Conservation (phyloP, 23 tunicate species). For the Botrylloides violaceus region DNA sequence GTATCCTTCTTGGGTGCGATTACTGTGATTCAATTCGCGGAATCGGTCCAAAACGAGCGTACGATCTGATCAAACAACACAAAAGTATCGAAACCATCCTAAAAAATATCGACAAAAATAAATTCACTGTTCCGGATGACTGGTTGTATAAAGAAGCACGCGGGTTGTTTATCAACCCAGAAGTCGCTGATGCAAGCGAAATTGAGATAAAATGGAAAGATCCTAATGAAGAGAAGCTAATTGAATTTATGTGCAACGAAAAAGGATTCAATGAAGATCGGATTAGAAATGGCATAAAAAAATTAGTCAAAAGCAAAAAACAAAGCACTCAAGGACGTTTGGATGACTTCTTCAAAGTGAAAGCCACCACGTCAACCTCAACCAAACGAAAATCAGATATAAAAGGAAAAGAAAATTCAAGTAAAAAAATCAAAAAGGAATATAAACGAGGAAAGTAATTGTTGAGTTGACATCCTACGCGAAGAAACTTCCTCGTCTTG, state of each 20-base stretch:
- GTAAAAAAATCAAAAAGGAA: slow-evolving; percentile 37
- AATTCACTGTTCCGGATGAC: slow-evolving; percentile 72
- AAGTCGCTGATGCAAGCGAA: slow-evolving; percentile 49
- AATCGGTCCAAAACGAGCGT: slow-evolving; percentile 91
- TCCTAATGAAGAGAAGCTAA: slow-evolving; percentile 65
- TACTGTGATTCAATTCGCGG: slow-evolving; percentile 78
- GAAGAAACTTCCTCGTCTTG: too few species aligned
- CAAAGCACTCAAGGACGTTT: slow-evolving; percentile 87
- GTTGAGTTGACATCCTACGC: too few species aligned
- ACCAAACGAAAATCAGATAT: slow-evolving; percentile 60
- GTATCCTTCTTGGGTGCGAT: slow-evolving; percentile 90
- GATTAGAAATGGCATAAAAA: slow-evolving; percentile 78
- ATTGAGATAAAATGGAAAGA: slow-evolving; percentile 71
- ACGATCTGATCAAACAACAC: slow-evolving; percentile 83
- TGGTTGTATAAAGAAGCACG: slow-evolving; percentile 87
- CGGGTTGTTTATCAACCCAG: slow-evolving; percentile 56
- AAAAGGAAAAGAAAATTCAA: slow-evolving; percentile 36
- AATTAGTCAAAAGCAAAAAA: slow-evolving; percentile 49
- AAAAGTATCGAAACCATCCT: slow-evolving; percentile 76
- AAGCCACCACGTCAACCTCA: slow-evolving; percentile 34
- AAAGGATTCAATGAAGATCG: slow-evolving; percentile 95
- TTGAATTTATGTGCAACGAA: slow-evolving; percentile 73
- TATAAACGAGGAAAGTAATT: slow-evolving; percentile 35
- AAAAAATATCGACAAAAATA: slow-evolving; percentile 53
- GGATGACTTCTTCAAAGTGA: slow-evolving; percentile 93